A percentile compares a stretch with the other conserved stretches of the same genome.
Evolutionary conservation across 2,797 vertebrate species (phyloP).

Genomic region (Mycteria americana): DNA sequence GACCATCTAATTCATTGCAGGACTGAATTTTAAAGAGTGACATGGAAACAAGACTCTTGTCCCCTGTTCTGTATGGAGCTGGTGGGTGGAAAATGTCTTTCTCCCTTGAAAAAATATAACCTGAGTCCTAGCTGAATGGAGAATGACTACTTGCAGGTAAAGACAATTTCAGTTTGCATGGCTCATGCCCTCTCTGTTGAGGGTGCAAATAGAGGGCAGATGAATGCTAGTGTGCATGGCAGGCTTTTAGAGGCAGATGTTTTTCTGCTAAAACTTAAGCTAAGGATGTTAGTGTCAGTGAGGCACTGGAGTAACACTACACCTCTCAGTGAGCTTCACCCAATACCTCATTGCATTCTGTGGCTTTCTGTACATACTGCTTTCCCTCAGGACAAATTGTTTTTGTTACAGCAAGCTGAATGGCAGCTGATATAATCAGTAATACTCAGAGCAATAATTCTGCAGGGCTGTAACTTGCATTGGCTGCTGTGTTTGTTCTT

Average conservation of each 20-base stretch:
- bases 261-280: neutral
- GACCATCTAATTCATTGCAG: neutral
- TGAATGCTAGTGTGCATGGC: neutral
- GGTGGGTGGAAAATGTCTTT: neutral
- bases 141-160: too few species aligned
- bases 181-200: neutral
- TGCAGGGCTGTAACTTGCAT: neutral
- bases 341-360: neutral
- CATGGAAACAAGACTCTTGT: too few species aligned
- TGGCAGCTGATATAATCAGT: constrained; percentile 29
- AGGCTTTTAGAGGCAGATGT: neutral
- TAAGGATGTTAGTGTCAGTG: neutral
- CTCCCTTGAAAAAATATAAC: neutral
- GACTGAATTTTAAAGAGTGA: neutral
- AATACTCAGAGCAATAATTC: neutral
- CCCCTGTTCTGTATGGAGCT: neutral
- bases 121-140: neutral
- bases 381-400: neutral
- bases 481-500: constrained; percentile 66
- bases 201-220: neutral
- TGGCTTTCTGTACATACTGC: neutral
- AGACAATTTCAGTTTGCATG: neutral
- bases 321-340: neutral
- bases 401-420: neutral
- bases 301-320: neutral